Conservation (phyloP, 2,797 vertebrate species). For the Pipistrellus nathusii region DNA sequence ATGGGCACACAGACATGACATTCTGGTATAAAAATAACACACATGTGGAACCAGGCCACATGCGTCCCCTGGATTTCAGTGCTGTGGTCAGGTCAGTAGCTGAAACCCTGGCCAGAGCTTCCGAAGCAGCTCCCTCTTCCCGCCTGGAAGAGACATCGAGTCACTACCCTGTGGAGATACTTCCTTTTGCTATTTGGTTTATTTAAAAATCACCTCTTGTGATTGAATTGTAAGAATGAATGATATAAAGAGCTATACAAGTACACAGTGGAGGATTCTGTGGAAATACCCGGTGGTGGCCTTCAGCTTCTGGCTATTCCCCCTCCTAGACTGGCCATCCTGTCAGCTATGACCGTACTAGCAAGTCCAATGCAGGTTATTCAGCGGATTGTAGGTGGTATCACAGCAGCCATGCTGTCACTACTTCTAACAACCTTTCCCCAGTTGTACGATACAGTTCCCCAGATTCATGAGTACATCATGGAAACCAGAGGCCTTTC, state of each 20-base stretch:
- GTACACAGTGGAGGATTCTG: neutral
- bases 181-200: conserved; percentile 54
- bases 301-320: too few relatives aligned
- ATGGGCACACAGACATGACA: neutral
- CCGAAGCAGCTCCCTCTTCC: neutral
- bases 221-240: conserved; percentile 63
- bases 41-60: conserved; percentile 35
- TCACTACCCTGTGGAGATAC: conserved; percentile 23
- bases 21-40: neutral
- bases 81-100: neutral
- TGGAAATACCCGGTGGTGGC: too few relatives aligned
- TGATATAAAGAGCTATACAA: conserved; percentile 73
- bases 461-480: too few relatives aligned
- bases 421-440: too few relatives aligned
- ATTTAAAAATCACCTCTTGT: conserved; percentile 56
- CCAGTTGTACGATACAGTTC: too few relatives aligned
- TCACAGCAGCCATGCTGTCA: too few relatives aligned
- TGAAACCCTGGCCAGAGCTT: neutral
- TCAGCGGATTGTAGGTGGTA: too few relatives aligned
- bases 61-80: conserved; percentile 11
- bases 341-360: too few relatives aligned
- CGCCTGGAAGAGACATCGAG: neutral
- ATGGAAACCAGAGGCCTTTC: too few relatives aligned
- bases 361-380: too few relatives aligned
- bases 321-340: too few relatives aligned